Evolutionary conservation across 1,140 invertebrate species (phyloP), one percentile per base, ranked within the genome.

Genomic region (Cyclargus thomasi): DNA sequence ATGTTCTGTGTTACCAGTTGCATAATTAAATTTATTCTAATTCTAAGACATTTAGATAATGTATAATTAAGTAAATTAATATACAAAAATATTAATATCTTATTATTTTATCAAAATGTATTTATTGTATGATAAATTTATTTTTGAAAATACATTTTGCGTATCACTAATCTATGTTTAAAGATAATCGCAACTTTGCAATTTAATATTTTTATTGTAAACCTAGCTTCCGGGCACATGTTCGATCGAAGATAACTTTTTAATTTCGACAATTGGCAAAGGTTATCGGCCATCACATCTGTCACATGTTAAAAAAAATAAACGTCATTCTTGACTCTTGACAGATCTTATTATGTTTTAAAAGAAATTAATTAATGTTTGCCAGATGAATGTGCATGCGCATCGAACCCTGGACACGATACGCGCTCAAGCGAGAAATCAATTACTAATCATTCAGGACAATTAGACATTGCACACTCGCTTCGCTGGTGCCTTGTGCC

Each of bases 391-490:
- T 59, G 55, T 55, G 18, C 65, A 67, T 59, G 18, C 23, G 65
- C 57, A 55, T 36, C 29, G 29, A 36, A 55, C n/a, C 55, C 20
- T 36, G 20, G 53, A 67, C 22, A 66, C 57, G 53, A 53, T 23
- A 35, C 53, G 65, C 65, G 65, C 65, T 36, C 65, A 67, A 14
- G 23, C 53, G 57, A 59, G 22, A 67, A 67, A 67, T 67, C 65
- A 67, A 67, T 62, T 62, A 67, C 22, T 36, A 35, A 59, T 67
- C 65, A 67, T 67, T 67, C 57, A 35, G 65, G 65, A 67, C 65
- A 67, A 67, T 67, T 67, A 67, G 57, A 67, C 65, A 67, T 67
- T 67, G 65, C 65, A 67, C 57, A 59, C 20, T 59, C 65, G 55
- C 55, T 20, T 18, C 55, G 65, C 55, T 67, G 65, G 20, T 18